Evolutionary conservation across 2,888 invertebrate genomes (phyloP).

Genomic region (Cheilosia vernalis): DNA sequence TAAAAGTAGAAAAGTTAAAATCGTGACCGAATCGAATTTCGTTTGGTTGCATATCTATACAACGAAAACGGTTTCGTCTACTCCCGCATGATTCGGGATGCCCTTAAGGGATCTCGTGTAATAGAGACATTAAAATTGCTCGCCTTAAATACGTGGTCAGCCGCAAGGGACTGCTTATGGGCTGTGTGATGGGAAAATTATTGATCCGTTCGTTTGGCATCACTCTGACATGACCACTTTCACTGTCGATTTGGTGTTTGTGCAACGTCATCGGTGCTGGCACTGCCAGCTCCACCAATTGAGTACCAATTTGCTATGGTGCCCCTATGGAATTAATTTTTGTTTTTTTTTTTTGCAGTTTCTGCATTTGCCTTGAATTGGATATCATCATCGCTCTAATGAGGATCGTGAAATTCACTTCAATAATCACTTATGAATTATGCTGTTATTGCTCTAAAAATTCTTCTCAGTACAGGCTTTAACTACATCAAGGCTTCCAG

Average conservation of each 20-base stretch:
- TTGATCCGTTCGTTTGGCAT: constrained; percentile 66
- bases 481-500: no score
- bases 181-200: constrained; percentile 67
- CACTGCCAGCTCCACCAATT: constrained; percentile 12
- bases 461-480: no score
- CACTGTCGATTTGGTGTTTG: constrained; percentile 55
- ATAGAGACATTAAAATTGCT: constrained; percentile 74
- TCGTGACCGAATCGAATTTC: constrained; percentile 74
- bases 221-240: constrained; percentile 65
- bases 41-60: constrained; percentile 36
- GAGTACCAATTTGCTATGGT: constrained; percentile 14
- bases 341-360: constrained; percentile 5
- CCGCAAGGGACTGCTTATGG: constrained; percentile 64
- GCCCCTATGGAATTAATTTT: constrained; percentile 11
- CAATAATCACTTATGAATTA: constrained; percentile 6
- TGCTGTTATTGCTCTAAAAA: no score
- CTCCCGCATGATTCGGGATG: constrained; percentile 65
- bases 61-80: constrained; percentile 44
- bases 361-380: constrained; percentile 11
- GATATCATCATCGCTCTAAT: neutral
- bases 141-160: constrained; percentile 71
- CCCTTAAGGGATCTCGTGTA: constrained; percentile 72
- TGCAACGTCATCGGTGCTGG: constrained; percentile 60
- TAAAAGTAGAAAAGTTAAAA: constrained; percentile 71
- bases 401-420: constrained; percentile 5